These are phyloP conservation scores for Paratilapia polleni DNA, from an alignment of 2,113 vertebrate species.

Conservation along the genomic window DNA sequence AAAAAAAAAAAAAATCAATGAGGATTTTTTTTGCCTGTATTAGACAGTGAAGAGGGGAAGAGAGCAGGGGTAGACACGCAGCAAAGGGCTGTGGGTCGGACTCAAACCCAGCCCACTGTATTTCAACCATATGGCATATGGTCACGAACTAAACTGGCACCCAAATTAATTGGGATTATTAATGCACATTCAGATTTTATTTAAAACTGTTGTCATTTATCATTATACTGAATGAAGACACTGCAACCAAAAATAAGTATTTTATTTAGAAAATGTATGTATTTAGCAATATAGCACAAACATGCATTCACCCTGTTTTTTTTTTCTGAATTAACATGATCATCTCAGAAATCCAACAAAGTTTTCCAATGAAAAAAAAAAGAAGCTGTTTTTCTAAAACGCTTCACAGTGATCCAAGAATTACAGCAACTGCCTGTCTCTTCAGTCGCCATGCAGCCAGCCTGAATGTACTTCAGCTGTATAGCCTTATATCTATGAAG, in stretches of 20 bases:
- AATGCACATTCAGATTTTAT: not conserved
- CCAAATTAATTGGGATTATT: no score
- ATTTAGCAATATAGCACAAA: not conserved
- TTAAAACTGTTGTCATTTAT: not conserved
- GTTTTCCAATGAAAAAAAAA: not conserved
- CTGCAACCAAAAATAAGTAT: not conserved
- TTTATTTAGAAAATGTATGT: not conserved
- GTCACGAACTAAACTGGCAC: no score
- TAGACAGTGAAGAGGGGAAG: no score
- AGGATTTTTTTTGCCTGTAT: no score
- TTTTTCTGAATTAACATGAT: not conserved
- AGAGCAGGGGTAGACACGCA: no score
- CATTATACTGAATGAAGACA: not conserved
- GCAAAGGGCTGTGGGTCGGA: no score
- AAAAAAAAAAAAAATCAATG: not conserved
- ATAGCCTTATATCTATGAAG: no score
- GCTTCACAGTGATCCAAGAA: not conserved
- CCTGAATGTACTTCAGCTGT: not conserved
- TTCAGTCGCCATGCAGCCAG: not conserved
- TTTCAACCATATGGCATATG: no score
- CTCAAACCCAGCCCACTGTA: no score
- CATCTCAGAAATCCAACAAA: not conserved
- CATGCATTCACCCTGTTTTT: not conserved
- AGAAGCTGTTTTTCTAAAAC: not conserved
- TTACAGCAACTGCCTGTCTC: not conserved